phyloP scores from a whole-genome alignment of 2,888 invertebrate genomes.

The Stegana nigrithorax region DNA sequence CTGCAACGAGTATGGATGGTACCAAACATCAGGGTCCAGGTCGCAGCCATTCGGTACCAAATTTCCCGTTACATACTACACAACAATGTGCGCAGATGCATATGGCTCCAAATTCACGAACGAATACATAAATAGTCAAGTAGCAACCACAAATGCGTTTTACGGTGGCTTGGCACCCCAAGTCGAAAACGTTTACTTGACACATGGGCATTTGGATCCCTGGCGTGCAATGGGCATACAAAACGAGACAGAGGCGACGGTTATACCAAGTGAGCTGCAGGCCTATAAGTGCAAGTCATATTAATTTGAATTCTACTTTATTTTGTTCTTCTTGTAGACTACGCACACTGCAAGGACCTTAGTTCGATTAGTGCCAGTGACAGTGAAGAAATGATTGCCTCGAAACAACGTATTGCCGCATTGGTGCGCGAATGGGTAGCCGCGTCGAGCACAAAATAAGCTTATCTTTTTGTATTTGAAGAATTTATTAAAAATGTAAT shows the following conservation, averaged over 20 bases:
- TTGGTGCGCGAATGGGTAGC: slow-evolving; percentile 59
- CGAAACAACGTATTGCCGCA: slow-evolving; percentile 59
- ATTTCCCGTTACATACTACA: slow-evolving; percentile 58
- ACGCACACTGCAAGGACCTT: slow-evolving; percentile 66
- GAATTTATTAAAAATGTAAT: background rate
- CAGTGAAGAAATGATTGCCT: slow-evolving; percentile 53
- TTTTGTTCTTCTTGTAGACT: slow-evolving; percentile 42
- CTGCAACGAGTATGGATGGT: slow-evolving; percentile 88
- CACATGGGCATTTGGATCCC: slow-evolving; percentile 72
- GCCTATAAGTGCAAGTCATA: too few species aligned
- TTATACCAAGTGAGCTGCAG: slow-evolving; percentile 54
- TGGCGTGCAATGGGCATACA: slow-evolving; percentile 71
- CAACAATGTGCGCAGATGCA: slow-evolving; percentile 55
- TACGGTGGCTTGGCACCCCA: slow-evolving; percentile 70
- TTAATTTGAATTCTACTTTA: background rate
- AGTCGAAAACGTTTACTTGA: slow-evolving; percentile 70
- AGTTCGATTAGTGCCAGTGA: slow-evolving; percentile 56
- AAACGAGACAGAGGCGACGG: slow-evolving; percentile 52
- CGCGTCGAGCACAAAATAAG: background rate
- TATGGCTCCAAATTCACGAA: slow-evolving; percentile 54
- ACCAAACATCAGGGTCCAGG: slow-evolving; percentile 77
- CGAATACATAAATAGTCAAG: slow-evolving; percentile 45
- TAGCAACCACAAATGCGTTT: slow-evolving; percentile 66
- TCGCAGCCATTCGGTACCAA: slow-evolving; percentile 71
- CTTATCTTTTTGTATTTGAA: background rate